Conservation (phyloP, 1,140 invertebrate genomes). For the Drosophila dunni region DNA sequence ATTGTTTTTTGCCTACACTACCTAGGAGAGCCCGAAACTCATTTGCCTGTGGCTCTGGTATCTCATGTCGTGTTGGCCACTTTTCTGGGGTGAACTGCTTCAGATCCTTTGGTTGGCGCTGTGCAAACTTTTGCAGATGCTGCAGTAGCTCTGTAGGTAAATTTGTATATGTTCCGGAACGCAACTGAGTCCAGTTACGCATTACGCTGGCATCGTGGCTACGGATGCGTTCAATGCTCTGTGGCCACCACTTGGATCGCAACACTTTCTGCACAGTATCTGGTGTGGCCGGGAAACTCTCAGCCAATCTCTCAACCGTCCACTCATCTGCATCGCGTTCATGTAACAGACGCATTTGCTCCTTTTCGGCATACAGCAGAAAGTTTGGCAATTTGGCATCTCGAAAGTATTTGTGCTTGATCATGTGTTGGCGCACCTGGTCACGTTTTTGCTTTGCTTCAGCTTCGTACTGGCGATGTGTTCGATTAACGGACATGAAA, state of each 20-base stretch:
- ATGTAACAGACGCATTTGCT: constrained; percentile 91
- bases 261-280: constrained; percentile 87
- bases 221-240: constrained; percentile 85
- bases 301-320: constrained; percentile 89
- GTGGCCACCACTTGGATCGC: constrained; percentile 87
- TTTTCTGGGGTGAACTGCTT: constrained; percentile 43
- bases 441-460: constrained; percentile 84
- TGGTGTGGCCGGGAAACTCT: constrained; percentile 91
- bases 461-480: constrained; percentile 82
- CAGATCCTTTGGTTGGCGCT: constrained; percentile 54
- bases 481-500: constrained; percentile 84
- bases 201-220: constrained; percentile 88
- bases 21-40: constrained; percentile 85
- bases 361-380: constrained; percentile 93
- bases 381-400: constrained; percentile 89
- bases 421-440: constrained; percentile 86
- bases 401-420: constrained; percentile 91
- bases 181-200: constrained; percentile 89
- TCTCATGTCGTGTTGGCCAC: constrained; percentile 51
- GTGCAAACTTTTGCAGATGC: constrained; percentile 88
- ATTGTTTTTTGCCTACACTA: constrained; percentile 14
- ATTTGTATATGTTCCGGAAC: constrained; percentile 85
- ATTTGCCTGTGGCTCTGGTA: constrained; percentile 69
- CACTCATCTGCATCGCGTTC: constrained; percentile 89
- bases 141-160: constrained; percentile 85